Conservation (phyloP, 2,888 invertebrate species). For the Acanthosepion esculentum region DNA sequence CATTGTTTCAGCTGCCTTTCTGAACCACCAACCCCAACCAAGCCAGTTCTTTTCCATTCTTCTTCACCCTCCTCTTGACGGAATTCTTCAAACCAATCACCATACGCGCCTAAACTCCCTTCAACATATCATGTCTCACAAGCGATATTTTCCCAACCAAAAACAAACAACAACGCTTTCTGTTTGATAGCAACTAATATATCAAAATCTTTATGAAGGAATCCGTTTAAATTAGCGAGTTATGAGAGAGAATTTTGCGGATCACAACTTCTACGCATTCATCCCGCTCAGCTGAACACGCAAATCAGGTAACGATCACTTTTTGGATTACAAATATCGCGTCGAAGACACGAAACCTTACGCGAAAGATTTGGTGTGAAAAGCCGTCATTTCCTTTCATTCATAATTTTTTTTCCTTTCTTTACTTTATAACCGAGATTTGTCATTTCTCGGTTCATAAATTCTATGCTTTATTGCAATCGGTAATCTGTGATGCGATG, state of each 20-base stretch:
- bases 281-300: background rate
- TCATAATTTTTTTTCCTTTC: background rate
- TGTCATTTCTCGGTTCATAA: background rate
- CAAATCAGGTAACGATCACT: background rate
- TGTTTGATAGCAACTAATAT: background rate
- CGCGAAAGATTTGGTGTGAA: background rate
- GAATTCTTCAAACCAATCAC: background rate
- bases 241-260: background rate
- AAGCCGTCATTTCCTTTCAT: background rate
- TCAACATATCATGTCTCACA: background rate
- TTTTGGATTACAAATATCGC: background rate
- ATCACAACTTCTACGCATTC: background rate
- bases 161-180: background rate
- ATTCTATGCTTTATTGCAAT: background rate
- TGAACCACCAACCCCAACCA: too few relatives aligned
- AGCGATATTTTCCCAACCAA: background rate
- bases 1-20: too few relatives aligned
- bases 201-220: background rate
- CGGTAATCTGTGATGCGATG: background rate
- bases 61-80: background rate
- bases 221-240: background rate
- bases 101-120: background rate
- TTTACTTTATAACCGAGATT: background rate
- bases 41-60: too few relatives aligned
- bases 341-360: background rate